Evolutionary conservation across 1,140 invertebrate genomes (phyloP), one percentile per base, ranked within the genome.

Genomic region (Caenorhabditis briggsae): DNA sequence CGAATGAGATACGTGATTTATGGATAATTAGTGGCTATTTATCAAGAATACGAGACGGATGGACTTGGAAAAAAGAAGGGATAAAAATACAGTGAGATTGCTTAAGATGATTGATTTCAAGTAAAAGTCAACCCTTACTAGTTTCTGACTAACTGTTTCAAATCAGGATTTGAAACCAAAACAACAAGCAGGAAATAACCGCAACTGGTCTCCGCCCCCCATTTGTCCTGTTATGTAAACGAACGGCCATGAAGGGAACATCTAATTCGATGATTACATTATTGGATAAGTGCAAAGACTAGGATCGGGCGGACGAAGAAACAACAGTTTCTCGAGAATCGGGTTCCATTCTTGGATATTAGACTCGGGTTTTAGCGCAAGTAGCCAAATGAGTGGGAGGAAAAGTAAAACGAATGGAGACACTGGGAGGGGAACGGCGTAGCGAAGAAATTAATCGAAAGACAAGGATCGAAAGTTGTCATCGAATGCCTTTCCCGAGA

Each of bases 391-490:
- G 70, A 78, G 70, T 74, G 61, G 61, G 23, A 41, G 50, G 11
- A 78, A n/a, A 43, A 46, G 20, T 8, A 33, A 64, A 18, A 20
- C 11, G 12, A 25, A 41, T 9, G 64, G 64, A 20, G 23, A 20
- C 6, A 70, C 14, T 11, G 18, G 41, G 41, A 70, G 14, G 16
- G 14, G 3, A 33, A 78, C 20, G n/a, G 46, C 70, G 70, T 53
- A 53, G 46, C 11, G n/a, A 46, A 78, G 70, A 78, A 33, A 78
- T 78, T 78, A 78, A 78, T 78, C 50, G 70, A 78, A 78, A 78
- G 70, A 78, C 70, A 78, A 78, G 70, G 70, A 78, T 78, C 46
- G 70, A 78, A 78, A 78, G 70, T 78, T 78, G 70, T 78, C 70
- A 78, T 78, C 70, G 70, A 78, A 78, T 78, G 70, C 7, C 70